Evolutionary conservation across 2,888 invertebrate genomes (phyloP).

Genomic region (Xiphydria camelus): DNA sequence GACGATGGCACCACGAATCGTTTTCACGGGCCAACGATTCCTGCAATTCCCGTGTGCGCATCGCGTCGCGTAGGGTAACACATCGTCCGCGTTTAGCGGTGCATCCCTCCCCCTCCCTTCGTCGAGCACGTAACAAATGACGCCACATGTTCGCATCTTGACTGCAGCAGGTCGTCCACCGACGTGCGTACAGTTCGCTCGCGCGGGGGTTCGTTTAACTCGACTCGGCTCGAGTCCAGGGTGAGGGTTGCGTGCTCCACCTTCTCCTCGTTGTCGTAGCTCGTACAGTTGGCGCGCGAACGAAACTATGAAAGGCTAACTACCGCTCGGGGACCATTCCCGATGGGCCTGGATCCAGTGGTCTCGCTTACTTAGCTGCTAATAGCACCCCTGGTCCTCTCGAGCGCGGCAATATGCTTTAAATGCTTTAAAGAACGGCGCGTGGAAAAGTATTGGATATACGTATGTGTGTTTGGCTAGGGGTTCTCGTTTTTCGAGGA

Average conservation of each 20-base stretch:
- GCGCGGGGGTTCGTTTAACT: slow-evolving; percentile 33
- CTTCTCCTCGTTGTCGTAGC: no score
- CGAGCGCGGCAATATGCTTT: no score
- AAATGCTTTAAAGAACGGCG: no score
- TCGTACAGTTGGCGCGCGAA: slow-evolving; percentile 39
- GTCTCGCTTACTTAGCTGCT: slow-evolving; percentile 49
- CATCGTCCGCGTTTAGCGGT: no score
- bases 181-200: slow-evolving; percentile 12
- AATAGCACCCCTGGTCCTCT: slow-evolving; percentile 47
- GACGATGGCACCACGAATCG: slow-evolving; percentile 7
- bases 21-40: slow-evolving; percentile 29
- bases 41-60: slow-evolving; percentile 28
- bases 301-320: slow-evolving; percentile 41
- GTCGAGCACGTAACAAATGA: slow-evolving; percentile 52
- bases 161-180: slow-evolving; percentile 26
- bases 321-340: slow-evolving; percentile 54
- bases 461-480: no score
- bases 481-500: no score
- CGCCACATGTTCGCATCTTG: slow-evolving; percentile 57
- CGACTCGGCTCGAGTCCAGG: slow-evolving; percentile 16
- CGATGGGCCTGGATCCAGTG: slow-evolving; percentile 42
- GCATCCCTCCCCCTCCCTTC: slow-evolving; percentile 16
- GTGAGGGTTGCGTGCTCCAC: slow-evolving; percentile 22
- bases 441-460: no score
- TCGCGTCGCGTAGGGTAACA: no score